Conservation (phyloP, 1,140 invertebrate species). For the Telenomus remus region DNA sequence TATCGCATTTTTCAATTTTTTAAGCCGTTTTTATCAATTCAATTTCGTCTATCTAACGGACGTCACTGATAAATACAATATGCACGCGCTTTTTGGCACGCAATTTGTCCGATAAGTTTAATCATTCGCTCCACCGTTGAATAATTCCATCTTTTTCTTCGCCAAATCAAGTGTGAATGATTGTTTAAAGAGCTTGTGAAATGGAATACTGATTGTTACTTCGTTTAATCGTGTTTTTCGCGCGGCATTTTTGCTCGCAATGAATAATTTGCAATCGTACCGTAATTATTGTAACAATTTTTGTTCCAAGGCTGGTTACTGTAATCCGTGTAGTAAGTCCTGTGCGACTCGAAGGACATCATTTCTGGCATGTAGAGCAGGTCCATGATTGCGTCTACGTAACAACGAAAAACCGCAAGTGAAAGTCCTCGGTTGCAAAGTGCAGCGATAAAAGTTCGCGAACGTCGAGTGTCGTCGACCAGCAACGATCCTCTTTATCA, state of each 20-base stretch:
- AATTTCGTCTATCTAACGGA: neutral
- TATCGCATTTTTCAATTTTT: neutral
- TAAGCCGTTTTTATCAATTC: neutral
- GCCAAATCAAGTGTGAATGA: no score
- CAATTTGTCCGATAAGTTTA: neutral
- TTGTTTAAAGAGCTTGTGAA: no score
- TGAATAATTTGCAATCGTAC: no score
- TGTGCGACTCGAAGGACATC: slow-evolving; percentile 72
- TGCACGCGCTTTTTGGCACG: neutral
- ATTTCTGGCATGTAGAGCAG: slow-evolving; percentile 70
- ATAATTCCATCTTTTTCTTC: neutral
- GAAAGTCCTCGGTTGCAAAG: neutral
- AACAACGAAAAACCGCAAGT: neutral
- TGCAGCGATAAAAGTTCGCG: neutral
- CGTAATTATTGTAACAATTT: slow-evolving; percentile 66
- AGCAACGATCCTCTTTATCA: neutral
- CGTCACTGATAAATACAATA: neutral
- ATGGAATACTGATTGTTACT: no score
- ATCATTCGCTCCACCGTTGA: neutral
- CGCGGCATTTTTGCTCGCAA: no score
- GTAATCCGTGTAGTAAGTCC: slow-evolving; percentile 73
- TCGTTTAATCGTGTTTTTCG: no score
- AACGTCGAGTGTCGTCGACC: neutral
- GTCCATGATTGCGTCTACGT: slow-evolving; percentile 63
- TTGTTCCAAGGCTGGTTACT: slow-evolving; percentile 71